Conservation (phyloP, 2,113 vertebrate species). For the Capreolus pygargus region DNA sequence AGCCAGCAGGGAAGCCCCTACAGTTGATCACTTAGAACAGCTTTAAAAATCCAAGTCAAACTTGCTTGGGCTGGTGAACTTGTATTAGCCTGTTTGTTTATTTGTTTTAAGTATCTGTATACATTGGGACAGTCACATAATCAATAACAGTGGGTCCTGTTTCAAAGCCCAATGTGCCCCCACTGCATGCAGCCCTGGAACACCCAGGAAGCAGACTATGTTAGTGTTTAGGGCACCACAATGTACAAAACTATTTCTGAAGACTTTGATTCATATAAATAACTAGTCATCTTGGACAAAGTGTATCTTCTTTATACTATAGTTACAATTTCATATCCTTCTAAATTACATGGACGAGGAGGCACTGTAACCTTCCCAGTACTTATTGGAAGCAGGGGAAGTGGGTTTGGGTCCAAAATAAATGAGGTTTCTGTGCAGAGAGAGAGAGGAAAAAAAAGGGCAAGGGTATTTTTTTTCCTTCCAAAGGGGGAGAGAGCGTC, state of each 20-base stretch:
- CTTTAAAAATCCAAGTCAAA: not conserved
- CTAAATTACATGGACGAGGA: not conserved
- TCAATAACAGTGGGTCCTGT: not conserved
- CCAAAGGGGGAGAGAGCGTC: not conserved
- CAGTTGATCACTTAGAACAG: not conserved
- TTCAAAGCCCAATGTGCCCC: not conserved
- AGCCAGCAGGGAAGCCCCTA: not conserved
- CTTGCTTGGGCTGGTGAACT: not conserved
- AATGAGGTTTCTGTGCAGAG: not conserved
- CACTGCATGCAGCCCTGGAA: not conserved
- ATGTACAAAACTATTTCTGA: not conserved
- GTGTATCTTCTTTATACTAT: not conserved
- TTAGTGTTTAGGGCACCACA: not conserved
- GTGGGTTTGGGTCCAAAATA: not conserved
- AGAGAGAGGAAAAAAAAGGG: not conserved
- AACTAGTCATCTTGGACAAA: not conserved
- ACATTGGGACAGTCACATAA: not conserved
- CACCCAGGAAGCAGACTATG: not conserved
- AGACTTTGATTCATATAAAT: not conserved
- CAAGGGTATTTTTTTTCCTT: not conserved
- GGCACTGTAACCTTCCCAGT: not conserved
- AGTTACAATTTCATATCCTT: not conserved
- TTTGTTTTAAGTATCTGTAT: not conserved
- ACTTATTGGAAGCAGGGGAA: not conserved
- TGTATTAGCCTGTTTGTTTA: not conserved